Evolutionary conservation across 1,140 invertebrate species (phyloP).

Genomic region (Aphaenogaster floridana): DNA sequence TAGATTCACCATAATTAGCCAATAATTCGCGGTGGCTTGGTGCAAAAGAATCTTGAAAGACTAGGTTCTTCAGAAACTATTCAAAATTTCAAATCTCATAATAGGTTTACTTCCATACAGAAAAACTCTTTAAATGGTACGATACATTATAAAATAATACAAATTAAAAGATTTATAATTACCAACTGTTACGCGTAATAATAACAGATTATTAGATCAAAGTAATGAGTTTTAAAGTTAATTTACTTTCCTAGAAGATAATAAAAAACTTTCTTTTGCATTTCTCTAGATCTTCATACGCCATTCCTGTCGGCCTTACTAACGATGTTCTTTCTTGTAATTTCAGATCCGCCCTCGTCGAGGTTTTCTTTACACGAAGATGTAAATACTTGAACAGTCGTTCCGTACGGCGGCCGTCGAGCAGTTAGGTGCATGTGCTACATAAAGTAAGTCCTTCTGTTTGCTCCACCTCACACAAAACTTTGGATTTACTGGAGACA

Average conservation of each 20-base stretch:
- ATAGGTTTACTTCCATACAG: not conserved
- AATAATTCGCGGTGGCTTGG: not conserved
- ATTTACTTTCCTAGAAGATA: not conserved
- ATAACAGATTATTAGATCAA: not conserved
- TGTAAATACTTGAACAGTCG: conserved; percentile 36
- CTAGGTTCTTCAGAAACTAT: not conserved
- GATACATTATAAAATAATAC: not conserved
- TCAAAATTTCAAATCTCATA: not conserved
- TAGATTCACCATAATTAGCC: not conserved
- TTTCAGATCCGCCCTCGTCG: conserved; percentile 1
- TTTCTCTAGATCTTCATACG: not conserved
- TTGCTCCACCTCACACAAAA: conserved; percentile 34
- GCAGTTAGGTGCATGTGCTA: not conserved
- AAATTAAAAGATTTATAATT: not conserved
- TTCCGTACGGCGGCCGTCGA: not conserved
- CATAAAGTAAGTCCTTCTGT: conserved; percentile 48
- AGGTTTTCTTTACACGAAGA: conserved; percentile 25
- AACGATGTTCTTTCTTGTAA: conserved; percentile 3
- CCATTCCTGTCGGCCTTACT: not conserved
- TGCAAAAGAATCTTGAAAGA: not conserved
- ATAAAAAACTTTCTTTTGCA: not conserved
- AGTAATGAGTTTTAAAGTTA: not conserved
- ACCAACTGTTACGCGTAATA: not conserved
- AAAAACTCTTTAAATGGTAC: not conserved
- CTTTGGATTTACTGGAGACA: conserved; percentile 35